phyloP scores from a whole-genome alignment of 2,797 vertebrate species.

The Sebastes hubbsi region DNA sequence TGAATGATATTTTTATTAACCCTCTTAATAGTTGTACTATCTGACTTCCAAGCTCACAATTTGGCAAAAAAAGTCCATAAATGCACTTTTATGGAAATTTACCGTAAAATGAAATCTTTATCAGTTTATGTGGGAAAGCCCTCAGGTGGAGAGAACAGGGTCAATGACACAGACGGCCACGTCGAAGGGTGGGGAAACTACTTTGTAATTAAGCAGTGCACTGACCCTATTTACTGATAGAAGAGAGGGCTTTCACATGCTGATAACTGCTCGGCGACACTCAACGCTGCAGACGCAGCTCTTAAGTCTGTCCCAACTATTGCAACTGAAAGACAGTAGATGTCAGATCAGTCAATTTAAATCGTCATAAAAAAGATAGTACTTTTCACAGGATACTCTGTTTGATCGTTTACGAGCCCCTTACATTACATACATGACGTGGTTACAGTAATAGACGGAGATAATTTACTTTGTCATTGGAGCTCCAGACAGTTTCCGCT shows the following conservation, averaged over 20 bases:
- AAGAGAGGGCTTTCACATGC: slow-evolving; percentile 8
- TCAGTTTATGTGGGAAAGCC: neutral
- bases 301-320: neutral
- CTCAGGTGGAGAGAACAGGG: slow-evolving; percentile 5
- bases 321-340: neutral
- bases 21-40: neutral
- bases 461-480: neutral
- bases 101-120: neutral
- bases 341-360: slow-evolving; percentile 5
- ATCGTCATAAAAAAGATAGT: neutral
- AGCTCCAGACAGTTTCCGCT: neutral
- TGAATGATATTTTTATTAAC: neutral
- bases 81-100: neutral
- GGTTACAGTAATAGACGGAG: neutral
- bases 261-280: slow-evolving; percentile 5
- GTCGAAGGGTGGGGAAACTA: neutral
- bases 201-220: neutral
- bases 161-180: slow-evolving; percentile 17
- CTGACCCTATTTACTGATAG: slow-evolving; percentile 7
- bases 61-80: neutral
- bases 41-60: neutral
- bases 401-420: neutral
- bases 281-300: neutral
- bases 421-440: neutral
- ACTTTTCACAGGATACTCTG: neutral